Evolutionary conservation across 2,797 vertebrate genomes (phyloP).

Genomic region (Euthynnus affinis): DNA sequence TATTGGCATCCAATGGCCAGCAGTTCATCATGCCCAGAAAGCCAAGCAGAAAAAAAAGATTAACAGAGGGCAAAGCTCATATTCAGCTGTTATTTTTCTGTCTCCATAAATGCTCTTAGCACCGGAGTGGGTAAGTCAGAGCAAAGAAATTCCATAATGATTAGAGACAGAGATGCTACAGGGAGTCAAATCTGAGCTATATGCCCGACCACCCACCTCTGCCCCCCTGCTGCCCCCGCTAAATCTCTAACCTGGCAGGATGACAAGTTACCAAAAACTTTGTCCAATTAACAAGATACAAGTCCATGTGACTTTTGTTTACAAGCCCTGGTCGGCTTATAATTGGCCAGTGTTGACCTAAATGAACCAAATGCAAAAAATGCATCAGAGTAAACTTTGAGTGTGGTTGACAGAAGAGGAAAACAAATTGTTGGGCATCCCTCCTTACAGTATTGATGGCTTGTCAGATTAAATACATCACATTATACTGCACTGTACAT

Average conservation of each 20-base stretch:
- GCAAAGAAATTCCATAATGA: slow-evolving; percentile 44
- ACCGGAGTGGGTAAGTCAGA: neutral
- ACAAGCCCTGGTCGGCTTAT: slow-evolving; percentile 50
- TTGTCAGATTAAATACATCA: slow-evolving; percentile 61
- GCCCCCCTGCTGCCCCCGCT: slow-evolving; percentile 33
- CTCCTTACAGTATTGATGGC: slow-evolving; percentile 51
- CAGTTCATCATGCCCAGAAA: neutral
- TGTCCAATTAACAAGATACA: slow-evolving; percentile 68
- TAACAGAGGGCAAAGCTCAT: neutral
- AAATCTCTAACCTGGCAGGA: slow-evolving; percentile 64
- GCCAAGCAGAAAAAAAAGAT: neutral
- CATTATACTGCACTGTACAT: slow-evolving; percentile 47
- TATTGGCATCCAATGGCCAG: neutral
- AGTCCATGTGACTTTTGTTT: slow-evolving; percentile 67
- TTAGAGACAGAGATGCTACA: slow-evolving; percentile 28
- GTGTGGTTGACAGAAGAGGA: slow-evolving; percentile 35
- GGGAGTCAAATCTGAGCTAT: slow-evolving; percentile 50
- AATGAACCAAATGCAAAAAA: slow-evolving; percentile 62
- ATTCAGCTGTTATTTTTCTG: slow-evolving; percentile 15
- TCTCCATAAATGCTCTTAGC: neutral
- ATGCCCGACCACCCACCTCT: slow-evolving; percentile 50
- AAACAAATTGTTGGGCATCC: slow-evolving; percentile 42
- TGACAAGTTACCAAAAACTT: slow-evolving; percentile 62
- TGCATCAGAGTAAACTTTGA: slow-evolving; percentile 41
- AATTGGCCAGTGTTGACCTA: slow-evolving; percentile 60